Percentiles rank a stretch among this genome's conserved stretches.
Evolutionary conservation across 2,888 invertebrate genomes (phyloP).

Genomic region (Dyspetes luteomarginatus): DNA sequence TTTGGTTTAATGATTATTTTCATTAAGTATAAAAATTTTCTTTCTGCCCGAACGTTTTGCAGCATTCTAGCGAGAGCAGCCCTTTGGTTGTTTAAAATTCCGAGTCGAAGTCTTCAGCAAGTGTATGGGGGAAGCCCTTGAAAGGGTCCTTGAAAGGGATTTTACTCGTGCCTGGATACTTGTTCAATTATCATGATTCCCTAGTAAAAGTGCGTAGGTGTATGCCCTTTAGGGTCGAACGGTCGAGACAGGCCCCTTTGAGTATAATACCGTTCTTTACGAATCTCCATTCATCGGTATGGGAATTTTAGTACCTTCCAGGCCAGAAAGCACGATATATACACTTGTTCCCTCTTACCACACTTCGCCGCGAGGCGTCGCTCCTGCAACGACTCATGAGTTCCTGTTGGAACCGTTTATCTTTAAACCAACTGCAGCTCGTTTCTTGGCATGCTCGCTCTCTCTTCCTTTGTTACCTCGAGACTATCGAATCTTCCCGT

Average conservation of each 20-base stretch:
- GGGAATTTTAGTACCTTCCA: slow-evolving; percentile 13
- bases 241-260: slow-evolving; percentile 64
- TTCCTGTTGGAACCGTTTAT: slow-evolving; percentile 79
- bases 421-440: slow-evolving; percentile 75
- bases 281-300: slow-evolving; percentile 22
- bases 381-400: slow-evolving; percentile 70
- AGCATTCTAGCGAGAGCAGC: not conserved
- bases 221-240: slow-evolving; percentile 81
- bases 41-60: not conserved
- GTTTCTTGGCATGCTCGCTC: slow-evolving; percentile 29
- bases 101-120: no score
- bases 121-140: slow-evolving; percentile 36
- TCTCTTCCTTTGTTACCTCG: slow-evolving; percentile 18
- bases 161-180: slow-evolving; percentile 68
- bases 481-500: no score
- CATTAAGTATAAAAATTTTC: not conserved
- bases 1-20: not conserved
- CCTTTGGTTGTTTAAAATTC: not conserved
- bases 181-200: slow-evolving; percentile 78
- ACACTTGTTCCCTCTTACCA: slow-evolving; percentile 25
- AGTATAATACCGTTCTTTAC: slow-evolving; percentile 53
- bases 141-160: slow-evolving; percentile 71
- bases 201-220: slow-evolving; percentile 83
- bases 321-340: not conserved
- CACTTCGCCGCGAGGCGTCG: not conserved